These are phyloP conservation scores for Geophilus truncorum DNA, from an alignment of 2,888 invertebrate genomes.

Conservation along the genomic window DNA sequence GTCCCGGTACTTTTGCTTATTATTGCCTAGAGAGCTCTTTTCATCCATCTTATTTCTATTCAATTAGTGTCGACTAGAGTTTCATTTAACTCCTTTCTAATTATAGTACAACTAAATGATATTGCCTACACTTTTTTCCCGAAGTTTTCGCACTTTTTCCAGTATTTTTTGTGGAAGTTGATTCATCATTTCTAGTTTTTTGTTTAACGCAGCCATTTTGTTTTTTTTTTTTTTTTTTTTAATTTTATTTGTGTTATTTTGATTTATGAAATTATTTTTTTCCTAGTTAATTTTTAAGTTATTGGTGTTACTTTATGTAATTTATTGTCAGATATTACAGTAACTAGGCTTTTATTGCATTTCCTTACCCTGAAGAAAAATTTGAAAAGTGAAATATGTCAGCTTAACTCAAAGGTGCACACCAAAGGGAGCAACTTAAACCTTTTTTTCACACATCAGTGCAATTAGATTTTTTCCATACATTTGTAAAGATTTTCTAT, in stretches of 20 bases:
- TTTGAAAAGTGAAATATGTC: neutral
- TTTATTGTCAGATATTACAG: neutral
- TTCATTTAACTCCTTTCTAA: neutral
- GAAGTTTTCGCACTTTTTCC: too few species aligned
- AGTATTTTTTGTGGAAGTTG: too few species aligned
- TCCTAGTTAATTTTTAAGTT: neutral
- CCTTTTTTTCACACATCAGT: neutral
- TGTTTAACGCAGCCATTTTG: too few species aligned
- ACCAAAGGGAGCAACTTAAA: neutral
- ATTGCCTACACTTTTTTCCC: neutral
- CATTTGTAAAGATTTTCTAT: too few species aligned
- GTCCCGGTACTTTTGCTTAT: neutral
- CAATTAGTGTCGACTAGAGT: constrained; percentile 9
- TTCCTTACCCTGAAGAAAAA: too few species aligned
- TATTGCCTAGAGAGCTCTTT: neutral
- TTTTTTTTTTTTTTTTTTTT: too few species aligned
- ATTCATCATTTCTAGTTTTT: too few species aligned
- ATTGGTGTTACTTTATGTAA: neutral
- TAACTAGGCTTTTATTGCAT: too few species aligned
- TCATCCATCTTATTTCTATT: neutral
- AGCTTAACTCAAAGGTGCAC: neutral
- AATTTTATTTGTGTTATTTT: neutral
- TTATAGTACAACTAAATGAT: neutral
- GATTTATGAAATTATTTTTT: neutral
- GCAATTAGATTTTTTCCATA: neutral